These are phyloP conservation scores for Agonopterix subpropinquella DNA, from an alignment of 2,888 invertebrate species.

Conservation along the genomic window DNA sequence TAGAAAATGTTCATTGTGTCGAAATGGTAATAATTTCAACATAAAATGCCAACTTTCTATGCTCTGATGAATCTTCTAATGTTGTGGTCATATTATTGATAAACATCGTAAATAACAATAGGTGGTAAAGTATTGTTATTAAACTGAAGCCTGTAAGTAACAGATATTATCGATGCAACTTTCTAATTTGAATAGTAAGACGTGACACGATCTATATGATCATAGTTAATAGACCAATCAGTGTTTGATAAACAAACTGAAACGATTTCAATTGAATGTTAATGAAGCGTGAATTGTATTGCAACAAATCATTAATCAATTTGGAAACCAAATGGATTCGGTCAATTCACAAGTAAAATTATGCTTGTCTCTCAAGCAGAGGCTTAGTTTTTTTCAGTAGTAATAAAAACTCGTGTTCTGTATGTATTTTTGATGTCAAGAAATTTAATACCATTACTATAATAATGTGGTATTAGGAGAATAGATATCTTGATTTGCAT, in stretches of 20 bases:
- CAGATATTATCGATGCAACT: constrained; percentile 42
- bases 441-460: background rate
- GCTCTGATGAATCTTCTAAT: constrained; percentile 43
- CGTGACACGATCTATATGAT: constrained; percentile 33
- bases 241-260: constrained; percentile 24
- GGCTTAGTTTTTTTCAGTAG: background rate
- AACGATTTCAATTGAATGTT: constrained; percentile 28
- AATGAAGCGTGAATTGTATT: constrained; percentile 31
- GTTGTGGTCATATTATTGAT: constrained; percentile 31
- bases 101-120: constrained; percentile 28
- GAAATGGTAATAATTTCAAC: constrained; percentile 16
- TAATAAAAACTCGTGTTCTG: too few species aligned
- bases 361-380: too few species aligned
- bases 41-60: constrained; percentile 39
- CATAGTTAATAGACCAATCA: constrained; percentile 21
- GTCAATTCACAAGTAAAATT: constrained; percentile 6
- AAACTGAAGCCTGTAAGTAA: constrained; percentile 5
- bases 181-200: constrained; percentile 53
- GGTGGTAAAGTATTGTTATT: constrained; percentile 26
- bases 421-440: too few species aligned
- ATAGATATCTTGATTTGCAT: too few species aligned
- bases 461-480: too few species aligned
- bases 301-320: constrained; percentile 32
- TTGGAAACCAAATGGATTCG: constrained; percentile 33
- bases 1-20: constrained; percentile 10